A percentile compares a stretch with the other conserved stretches of the same genome.
Evolutionary conservation across 1,140 invertebrate species (phyloP).

Genomic region (Drosophila bifasciata): DNA sequence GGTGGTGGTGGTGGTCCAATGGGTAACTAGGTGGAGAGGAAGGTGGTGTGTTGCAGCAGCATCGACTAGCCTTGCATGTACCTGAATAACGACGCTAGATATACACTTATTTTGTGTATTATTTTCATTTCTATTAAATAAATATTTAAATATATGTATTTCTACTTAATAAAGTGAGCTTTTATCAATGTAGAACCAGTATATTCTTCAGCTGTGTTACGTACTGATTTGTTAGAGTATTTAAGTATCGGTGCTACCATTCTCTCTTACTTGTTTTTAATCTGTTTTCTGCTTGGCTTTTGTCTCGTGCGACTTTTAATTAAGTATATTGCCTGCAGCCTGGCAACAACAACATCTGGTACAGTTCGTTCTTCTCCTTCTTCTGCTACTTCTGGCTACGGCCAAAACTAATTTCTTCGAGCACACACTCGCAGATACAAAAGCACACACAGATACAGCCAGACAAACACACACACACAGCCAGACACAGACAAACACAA

Average conservation of each 20-base stretch:
- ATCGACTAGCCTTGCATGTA: not conserved
- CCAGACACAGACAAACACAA: not conserved
- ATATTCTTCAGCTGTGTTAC: too few species aligned
- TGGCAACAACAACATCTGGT: conserved; percentile 42
- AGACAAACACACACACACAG: not conserved
- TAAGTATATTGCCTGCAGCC: conserved; percentile 77
- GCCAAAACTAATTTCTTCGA: conserved; percentile 71
- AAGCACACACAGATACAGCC: conserved; percentile 7
- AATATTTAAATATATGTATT: too few species aligned
- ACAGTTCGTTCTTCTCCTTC: conserved; percentile 22
- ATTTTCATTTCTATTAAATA: too few species aligned
- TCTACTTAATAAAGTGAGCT: too few species aligned
- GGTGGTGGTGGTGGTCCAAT: not conserved
- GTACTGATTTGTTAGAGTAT: too few species aligned
- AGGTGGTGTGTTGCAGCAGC: conserved; percentile 27
- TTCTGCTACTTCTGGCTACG: conserved; percentile 18
- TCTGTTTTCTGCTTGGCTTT: conserved; percentile 61
- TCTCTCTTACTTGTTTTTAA: conserved; percentile 52
- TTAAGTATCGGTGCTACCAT: too few species aligned
- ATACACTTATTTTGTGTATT: too few species aligned
- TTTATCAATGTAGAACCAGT: too few species aligned
- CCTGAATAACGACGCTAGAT: too few species aligned
- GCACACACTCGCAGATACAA: conserved; percentile 1
- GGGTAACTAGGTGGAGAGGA: not conserved
- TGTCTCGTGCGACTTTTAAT: conserved; percentile 81